Evolutionary conservation across 1,140 invertebrate species (phyloP), one percentile per base, ranked within the genome.

Genomic region (Pantala flavescens): DNA sequence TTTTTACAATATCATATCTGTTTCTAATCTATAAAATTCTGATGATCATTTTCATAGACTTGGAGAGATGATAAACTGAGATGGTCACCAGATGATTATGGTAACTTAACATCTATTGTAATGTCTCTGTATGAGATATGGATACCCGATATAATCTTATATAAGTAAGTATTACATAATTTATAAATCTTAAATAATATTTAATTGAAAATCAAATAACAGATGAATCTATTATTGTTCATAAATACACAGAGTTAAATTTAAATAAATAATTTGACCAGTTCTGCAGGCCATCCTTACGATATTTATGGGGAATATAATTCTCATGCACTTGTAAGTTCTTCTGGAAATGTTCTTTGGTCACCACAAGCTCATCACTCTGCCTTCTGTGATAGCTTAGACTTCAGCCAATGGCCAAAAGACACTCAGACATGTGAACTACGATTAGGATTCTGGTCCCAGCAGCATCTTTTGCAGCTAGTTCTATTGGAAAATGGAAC

Each of bases 11-110:
- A 71, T 71, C 28, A 75, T 70, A 75, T 72, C 43, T 74, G 74
- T 73, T 43, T 63, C 76, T 24, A 74, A 72, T 73, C 49, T 73
- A 77, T 74, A 24, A 71, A 74, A 24, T 71, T 21, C 36, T 28
- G 71, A 23, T 49, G 11, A 43, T 10, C n/a, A 72, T 49, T 23
- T n/a, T 9, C 21, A 42, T 28, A 43, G 43, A 72, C 43, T 72
- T 85, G 84, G 84, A 76, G 71, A 10, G 83, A 84, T 77, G 77
- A 80, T 42, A 82, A 81, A 77, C 77, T 84, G 1, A 70, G 74
- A 21, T 84, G 83, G 83, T 75, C 83, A 76, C 77, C 81, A 16
- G 71, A 74, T 5, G 74, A 80, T 10, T 84, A 81, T 76, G 78
- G 78, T 23, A 79, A 80, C 71, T 78, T 84, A 14, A 77, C 78